phyloP scores from a whole-genome alignment of 35 echinoderm and acorn worm genomes.

The Nesometra sesokonis region DNA sequence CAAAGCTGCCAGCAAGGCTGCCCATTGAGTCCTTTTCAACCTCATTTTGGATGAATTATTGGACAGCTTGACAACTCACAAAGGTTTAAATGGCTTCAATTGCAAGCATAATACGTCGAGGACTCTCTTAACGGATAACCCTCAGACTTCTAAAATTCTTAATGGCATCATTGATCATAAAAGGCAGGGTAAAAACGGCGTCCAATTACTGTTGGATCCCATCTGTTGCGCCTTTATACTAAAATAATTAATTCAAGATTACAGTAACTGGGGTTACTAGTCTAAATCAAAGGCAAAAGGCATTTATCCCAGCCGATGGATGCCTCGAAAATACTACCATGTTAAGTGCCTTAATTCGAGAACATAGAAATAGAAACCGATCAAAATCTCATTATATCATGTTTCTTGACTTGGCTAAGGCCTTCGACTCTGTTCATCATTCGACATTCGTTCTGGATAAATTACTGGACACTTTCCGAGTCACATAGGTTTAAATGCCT shows the following conservation, averaged over 20 bases:
- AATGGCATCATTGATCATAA: too few relatives aligned
- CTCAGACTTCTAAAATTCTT: too few relatives aligned
- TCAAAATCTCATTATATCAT: slow-evolving; percentile 5
- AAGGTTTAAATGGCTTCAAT: background rate
- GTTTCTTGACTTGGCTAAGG: slow-evolving; percentile 11
- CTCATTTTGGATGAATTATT: background rate
- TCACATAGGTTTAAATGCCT: background rate
- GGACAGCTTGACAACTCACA: background rate
- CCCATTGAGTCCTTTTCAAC: slow-evolving; percentile 18
- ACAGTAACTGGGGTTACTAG: background rate
- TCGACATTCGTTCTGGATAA: background rate
- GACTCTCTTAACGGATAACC: too few relatives aligned
- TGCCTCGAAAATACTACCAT: slow-evolving; percentile 20
- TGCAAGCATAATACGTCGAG: background rate
- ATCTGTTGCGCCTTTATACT: background rate
- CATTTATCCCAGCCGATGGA: slow-evolving; percentile 16
- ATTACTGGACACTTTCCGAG: background rate
- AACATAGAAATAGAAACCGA: background rate
- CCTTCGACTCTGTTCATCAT: slow-evolving; percentile 29
- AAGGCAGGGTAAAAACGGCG: too few relatives aligned
- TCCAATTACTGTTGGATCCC: slow-evolving; percentile 14
- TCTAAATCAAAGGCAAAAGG: slow-evolving; percentile 4
- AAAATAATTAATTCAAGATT: background rate
- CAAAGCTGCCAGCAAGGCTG: too few relatives aligned
- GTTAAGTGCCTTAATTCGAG: background rate